Base-by-base conservation (phyloP, 2,888 invertebrate genomes). In the Priocnemis perturbator region DNA sequence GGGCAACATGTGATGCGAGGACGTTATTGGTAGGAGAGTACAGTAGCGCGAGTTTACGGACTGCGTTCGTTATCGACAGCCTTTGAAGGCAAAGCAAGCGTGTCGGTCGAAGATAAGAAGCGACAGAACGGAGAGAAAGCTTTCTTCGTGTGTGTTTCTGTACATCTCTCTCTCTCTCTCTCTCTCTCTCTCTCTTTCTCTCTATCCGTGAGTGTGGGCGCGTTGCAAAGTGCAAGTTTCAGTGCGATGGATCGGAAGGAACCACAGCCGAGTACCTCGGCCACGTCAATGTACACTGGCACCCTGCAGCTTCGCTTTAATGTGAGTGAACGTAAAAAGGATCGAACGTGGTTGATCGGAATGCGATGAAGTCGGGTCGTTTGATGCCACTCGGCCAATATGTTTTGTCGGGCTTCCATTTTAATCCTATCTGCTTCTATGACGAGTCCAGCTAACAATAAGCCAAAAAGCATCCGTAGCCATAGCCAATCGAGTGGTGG, bases 271-370 rank as follows among this genome's bases (percentile, higher is more conserved):
- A 64, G 73, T 58, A 73, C 77, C 61, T 78, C 83, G 60, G 64
- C 68, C 20, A 53, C 73, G 55, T 73, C 82, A 57, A 76, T 76
- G 65, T 78, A 80, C 60, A 79, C 87, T 21, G 85, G 86, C 57
- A 89, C 89, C 26, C 82, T 89, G 60, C 89, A 89, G 72, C 87
- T 88, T 76, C 87, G 89, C 63, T 89, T 88, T 72, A 88, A 88
- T 74, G 89, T 89, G 83, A 89, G 89, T 79, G 75, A 68, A 68
- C 57, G 68, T 69, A 76, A 77, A 76, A 1, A 59, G 21, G n/a
- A 45, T 14, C 20, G 15, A 14, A 7, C 7, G 14, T 4, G 11
- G 19, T 37, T 1, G 3, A 19, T 9, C 14, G n/a, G 4, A 57
- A 26, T 30, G 4, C 30, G 19, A 30, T n/a, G 1, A 15, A 23